A percentile compares a stretch with the other conserved stretches of the same genome.
Conservation (phyloP, 2,888 invertebrate genomes). For the Hypolimnas misippus region DNA sequence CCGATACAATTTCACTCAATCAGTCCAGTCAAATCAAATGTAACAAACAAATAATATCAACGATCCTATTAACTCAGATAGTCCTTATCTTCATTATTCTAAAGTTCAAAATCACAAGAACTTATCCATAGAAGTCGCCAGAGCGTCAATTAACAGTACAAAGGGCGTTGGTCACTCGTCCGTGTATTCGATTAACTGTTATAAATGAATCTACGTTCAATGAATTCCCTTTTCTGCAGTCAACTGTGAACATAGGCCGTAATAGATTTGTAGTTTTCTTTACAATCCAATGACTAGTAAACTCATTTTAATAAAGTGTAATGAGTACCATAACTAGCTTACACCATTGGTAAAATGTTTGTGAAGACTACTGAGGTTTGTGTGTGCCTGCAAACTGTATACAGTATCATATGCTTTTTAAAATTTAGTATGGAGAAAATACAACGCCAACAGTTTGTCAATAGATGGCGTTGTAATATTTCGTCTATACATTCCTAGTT, state of each 20-base stretch:
- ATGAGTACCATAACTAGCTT: neutral
- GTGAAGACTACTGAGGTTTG: too few relatives aligned
- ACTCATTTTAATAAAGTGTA: neutral
- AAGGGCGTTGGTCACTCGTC: constrained; percentile 45
- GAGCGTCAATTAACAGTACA: constrained; percentile 43
- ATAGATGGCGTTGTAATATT: too few relatives aligned
- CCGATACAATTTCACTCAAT: constrained; percentile 13
- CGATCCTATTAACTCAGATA: neutral
- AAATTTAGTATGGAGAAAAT: too few relatives aligned
- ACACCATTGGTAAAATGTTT: too few relatives aligned
- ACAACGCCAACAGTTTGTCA: too few relatives aligned
- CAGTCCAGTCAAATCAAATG: constrained; percentile 2
- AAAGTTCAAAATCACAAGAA: constrained; percentile 9
- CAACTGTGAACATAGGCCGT: constrained; percentile 28
- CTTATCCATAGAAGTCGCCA: constrained; percentile 16
- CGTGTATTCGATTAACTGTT: constrained; percentile 49
- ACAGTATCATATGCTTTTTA: too few relatives aligned
- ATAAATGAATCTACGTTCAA: constrained; percentile 43
- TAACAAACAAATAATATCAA: neutral
- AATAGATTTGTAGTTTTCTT: constrained; percentile 27
- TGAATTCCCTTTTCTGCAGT: constrained; percentile 43
- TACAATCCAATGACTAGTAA: neutral
- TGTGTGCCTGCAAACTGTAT: too few relatives aligned
- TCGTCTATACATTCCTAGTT: too few relatives aligned
- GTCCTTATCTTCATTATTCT: neutral